Base-by-base conservation (phyloP, 2,113 vertebrate genomes). In the Lampris incognitus region DNA sequence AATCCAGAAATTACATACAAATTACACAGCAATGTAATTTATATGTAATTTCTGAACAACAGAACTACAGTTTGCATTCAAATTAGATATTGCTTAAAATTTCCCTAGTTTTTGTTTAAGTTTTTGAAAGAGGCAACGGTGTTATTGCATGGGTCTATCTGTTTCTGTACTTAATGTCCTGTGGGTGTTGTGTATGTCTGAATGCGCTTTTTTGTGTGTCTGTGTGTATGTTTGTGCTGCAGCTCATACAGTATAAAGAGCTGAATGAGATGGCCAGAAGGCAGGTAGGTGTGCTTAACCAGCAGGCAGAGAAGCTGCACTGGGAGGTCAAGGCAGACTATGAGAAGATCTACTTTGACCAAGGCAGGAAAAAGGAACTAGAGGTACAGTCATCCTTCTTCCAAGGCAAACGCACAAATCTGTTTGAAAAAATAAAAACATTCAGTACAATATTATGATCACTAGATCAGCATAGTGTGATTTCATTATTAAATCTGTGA, bases 201-300 rank as follows among this genome's bases (percentile, higher is more conserved):
- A 2, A 0, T 68, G 6, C 9, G 57, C 57, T 24, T 72, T 44
- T 51, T 5, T 5, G 1, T 82, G 6, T 56, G 4, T 38, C 3
- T 48, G 36, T 49, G 61, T 76, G 41, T 85, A 6, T 83, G 74
- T 87, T 1, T 56, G 42, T 81, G 60, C 52, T 48, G 0, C 76
- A 99, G 98, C 50, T 96, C 46, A 86, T 95, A 48, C 90, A 1
- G 46, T 99, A 99, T 74, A 96, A 92, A 42, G 93, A 95, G 56
- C 93, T 99, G 48, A 99, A 97, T 89, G 95, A 97, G 66, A 41
- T 85, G 48, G 92, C 93, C 1, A 95, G 92, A 63, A 97, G 90
- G 85, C 95, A 95, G 81, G 94, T 93, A 3, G 96, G 95, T 1
- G 83, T 88, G 0, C 66, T 96, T 66, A 89, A 72, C 6, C 98